Evolutionary conservation across 2,888 invertebrate species (phyloP), one percentile per base, ranked within the genome.

Genomic region (Eucriotettix oculatus): DNA sequence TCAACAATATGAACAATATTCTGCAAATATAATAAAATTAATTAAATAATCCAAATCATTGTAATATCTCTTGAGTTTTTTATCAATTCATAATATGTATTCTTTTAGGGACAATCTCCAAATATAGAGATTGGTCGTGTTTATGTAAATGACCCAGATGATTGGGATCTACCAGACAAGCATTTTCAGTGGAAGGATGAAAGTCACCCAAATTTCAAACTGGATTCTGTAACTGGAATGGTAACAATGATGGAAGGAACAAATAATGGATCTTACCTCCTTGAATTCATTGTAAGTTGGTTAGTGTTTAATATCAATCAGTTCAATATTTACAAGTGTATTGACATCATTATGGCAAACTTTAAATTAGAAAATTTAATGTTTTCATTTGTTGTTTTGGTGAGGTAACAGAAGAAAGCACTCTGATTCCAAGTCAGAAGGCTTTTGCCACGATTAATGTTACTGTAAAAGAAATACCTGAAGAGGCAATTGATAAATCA

Each of bases 101-200:
- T 29, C 2, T 29, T 29, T 5, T 72, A 83, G 79, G 91, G 91
- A 63, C 82, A 86, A 66, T 82, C 85, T 0, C 87, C 86, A 0
- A 83, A 87, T 64, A 87, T 87, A 0, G 84, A 86, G 65, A 92
- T 98, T 61, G 98, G 98, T 0, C 79, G 91, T 0, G 92, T 93
- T 0, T 98, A 88, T 75, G 97, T 97, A 0, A 83, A 90, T 54
- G 98, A 99, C 74, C 82, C 84, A 0, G 99, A 99, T 70, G 98
- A 98, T 71, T 98, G 97, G 97, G 98, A 99, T 73, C 74, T 94
- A 57, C 84, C 83, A 0, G 95, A 98, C 73, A 99, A 99, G 75
- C 75, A 79, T 14, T 99, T 95, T 71, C 78, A 77, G 63, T 90
- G 89, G 87, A 72, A 77, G 52, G 68, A 68, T 48, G 68, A 70